These are phyloP conservation scores for Erythrocercus mccallii DNA, from an alignment of 2,113 vertebrate species.

Conservation along the genomic window DNA sequence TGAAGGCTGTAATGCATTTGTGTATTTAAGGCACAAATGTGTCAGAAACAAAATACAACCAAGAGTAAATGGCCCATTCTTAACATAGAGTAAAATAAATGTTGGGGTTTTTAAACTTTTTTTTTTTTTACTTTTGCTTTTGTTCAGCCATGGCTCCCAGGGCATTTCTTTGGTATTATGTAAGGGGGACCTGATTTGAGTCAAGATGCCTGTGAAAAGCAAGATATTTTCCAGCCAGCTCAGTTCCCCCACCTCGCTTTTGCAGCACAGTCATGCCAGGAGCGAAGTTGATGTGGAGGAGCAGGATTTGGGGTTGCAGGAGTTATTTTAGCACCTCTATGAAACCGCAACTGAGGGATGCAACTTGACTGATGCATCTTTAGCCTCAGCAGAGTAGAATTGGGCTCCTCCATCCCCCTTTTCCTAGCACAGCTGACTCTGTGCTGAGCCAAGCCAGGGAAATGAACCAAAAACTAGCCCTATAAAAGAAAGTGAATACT, in stretches of 20 bases:
- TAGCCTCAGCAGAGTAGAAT: not conserved
- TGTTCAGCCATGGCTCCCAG: not conserved
- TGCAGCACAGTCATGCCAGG: not conserved
- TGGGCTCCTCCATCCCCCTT: not conserved
- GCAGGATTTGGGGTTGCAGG: not conserved
- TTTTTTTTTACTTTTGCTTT: not conserved
- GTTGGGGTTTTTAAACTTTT: not conserved
- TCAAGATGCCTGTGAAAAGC: not conserved
- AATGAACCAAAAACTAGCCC: not conserved
- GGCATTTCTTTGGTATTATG: not conserved
- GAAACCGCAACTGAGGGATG: not conserved
- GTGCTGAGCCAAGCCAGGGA: not conserved
- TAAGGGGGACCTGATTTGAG: not conserved
- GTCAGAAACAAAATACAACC: not conserved
- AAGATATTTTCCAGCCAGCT: not conserved
- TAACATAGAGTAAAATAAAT: not conserved
- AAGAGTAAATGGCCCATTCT: not conserved
- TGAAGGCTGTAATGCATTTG: not conserved
- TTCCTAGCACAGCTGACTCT: not conserved
- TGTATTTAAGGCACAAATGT: not conserved
- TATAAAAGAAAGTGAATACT: not conserved
- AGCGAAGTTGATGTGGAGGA: not conserved
- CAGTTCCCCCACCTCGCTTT: not conserved
- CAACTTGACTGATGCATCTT: not conserved
- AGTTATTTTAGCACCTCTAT: not conserved